Percentiles rank a stretch among this genome's conserved stretches.
Evolutionary conservation across 1,140 invertebrate species (phyloP).

Genomic region (Tenebrio molitor): DNA sequence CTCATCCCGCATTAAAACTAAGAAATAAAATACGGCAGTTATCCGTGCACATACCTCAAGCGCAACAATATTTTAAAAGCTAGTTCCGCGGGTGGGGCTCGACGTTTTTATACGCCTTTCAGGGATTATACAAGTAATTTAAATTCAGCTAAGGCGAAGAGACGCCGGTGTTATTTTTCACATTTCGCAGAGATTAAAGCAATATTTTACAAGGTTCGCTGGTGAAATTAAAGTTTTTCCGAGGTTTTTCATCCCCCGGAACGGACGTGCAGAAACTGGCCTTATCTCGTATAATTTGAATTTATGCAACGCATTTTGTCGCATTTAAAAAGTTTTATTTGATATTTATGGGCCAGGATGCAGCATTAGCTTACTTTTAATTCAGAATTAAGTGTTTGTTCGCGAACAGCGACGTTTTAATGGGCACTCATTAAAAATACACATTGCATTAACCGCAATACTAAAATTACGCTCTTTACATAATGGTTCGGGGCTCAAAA

Average conservation of each 20-base stretch:
- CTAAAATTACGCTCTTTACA: conserved; percentile 30
- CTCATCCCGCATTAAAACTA: conserved; percentile 26
- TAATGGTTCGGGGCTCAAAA: conserved; percentile 9
- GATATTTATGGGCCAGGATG: conserved; percentile 58
- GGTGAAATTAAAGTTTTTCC: conserved; percentile 66
- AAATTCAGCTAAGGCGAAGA: conserved; percentile 65
- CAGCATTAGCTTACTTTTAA: conserved; percentile 54
- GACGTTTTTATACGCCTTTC: conserved; percentile 61
- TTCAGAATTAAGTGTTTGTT: conserved; percentile 57
- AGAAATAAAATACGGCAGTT: conserved; percentile 44
- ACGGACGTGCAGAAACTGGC: conserved; percentile 63
- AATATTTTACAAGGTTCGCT: conserved; percentile 65
- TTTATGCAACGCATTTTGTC: conserved; percentile 65
- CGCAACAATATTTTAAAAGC: conserved; percentile 25
- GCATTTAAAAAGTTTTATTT: conserved; percentile 63
- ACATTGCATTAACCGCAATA: conserved; percentile 39
- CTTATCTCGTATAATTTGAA: conserved; percentile 64
- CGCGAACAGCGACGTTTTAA: conserved; percentile 36
- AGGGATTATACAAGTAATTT: conserved; percentile 65
- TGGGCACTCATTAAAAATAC: conserved; percentile 36
- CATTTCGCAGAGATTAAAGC: conserved; percentile 66
- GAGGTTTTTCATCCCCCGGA: conserved; percentile 54
- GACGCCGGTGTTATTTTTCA: conserved; percentile 63
- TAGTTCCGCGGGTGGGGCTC: conserved; percentile 6
- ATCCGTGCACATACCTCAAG: conserved; percentile 42